phyloP scores from a whole-genome alignment of 2,888 invertebrate species.

The Andrena flavipes region DNA sequence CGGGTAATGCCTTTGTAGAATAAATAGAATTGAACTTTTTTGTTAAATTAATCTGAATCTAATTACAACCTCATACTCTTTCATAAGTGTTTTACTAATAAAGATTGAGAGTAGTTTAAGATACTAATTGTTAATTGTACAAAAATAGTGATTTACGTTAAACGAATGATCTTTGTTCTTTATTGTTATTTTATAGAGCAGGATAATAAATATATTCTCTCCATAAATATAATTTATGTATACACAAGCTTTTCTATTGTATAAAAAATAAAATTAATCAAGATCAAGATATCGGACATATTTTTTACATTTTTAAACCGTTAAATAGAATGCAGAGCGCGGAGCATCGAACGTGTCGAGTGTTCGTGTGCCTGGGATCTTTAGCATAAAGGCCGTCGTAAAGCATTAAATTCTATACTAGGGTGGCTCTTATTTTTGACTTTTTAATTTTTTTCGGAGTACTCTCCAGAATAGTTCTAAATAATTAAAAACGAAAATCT shows the following conservation, averaged over 20 bases:
- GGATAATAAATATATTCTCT: constrained; percentile 38
- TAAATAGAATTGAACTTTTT: constrained; percentile 24
- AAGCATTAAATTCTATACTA: not conserved
- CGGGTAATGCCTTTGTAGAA: constrained; percentile 25
- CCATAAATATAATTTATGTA: constrained; percentile 51
- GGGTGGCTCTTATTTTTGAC: too few relatives aligned
- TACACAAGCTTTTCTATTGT: constrained; percentile 50
- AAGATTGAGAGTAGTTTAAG: constrained; percentile 21
- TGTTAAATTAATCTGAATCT: not conserved
- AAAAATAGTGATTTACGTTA: constrained; percentile 46
- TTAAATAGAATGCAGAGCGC: not conserved
- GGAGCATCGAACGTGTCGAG: not conserved
- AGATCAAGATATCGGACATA: constrained; percentile 9
- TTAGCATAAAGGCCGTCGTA: not conserved
- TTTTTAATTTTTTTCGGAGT: too few relatives aligned
- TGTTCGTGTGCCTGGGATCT: not conserved
- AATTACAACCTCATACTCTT: constrained; percentile 10
- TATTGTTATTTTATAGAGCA: constrained; percentile 42
- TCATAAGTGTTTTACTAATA: constrained; percentile 11
- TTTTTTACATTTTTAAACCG: constrained; percentile 20
- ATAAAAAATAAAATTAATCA: constrained; percentile 51
- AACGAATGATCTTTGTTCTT: constrained; percentile 46
- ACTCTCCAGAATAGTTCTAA: too few relatives aligned
- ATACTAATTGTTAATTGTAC: constrained; percentile 41
- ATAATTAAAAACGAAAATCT: too few relatives aligned